Conservation (phyloP, 2,113 vertebrate genomes). For the Lycaon pictus region DNA sequence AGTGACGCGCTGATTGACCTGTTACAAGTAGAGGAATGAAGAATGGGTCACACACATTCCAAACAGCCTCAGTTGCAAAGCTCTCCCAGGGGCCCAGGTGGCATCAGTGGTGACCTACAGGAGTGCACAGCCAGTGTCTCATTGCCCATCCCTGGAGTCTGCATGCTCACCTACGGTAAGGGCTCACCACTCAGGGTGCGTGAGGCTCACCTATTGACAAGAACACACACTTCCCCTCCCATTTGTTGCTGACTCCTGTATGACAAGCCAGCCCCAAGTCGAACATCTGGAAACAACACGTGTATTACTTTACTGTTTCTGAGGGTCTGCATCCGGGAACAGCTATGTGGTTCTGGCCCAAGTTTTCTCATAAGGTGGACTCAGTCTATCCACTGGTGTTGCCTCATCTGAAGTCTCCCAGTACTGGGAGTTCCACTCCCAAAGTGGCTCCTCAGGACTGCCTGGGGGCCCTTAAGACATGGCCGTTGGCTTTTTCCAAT, state of each 20-base stretch:
- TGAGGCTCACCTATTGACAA: not conserved
- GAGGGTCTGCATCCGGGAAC: not conserved
- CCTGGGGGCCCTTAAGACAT: fast-evolving
- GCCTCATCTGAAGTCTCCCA: fast-evolving
- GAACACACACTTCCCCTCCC: fast-evolving
- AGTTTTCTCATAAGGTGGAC: not conserved
- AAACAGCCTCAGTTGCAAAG: not conserved
- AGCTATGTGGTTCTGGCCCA: fast-evolving
- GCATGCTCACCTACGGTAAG: fast-evolving
- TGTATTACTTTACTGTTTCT: fast-evolving
- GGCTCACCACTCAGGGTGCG: fast-evolving
- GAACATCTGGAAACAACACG: fast-evolving
- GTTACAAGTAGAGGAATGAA: fast-evolving
- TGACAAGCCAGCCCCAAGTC: fast-evolving
- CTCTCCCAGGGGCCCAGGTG: too few relatives aligned
- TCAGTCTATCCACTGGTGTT: not conserved
- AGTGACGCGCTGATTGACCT: fast-evolving
- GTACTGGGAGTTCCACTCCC: not conserved
- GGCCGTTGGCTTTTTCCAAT: fast-evolving
- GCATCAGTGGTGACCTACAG: fast-evolving
- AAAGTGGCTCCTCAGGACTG: fast-evolving
- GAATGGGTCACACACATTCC: not conserved
- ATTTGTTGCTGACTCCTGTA: fast-evolving
- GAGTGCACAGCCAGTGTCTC: fast-evolving
- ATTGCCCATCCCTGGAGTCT: fast-evolving